Evolutionary conservation across 2,888 invertebrate genomes (phyloP), one percentile per base, ranked within the genome.

Genomic region (Andrena praecox): DNA sequence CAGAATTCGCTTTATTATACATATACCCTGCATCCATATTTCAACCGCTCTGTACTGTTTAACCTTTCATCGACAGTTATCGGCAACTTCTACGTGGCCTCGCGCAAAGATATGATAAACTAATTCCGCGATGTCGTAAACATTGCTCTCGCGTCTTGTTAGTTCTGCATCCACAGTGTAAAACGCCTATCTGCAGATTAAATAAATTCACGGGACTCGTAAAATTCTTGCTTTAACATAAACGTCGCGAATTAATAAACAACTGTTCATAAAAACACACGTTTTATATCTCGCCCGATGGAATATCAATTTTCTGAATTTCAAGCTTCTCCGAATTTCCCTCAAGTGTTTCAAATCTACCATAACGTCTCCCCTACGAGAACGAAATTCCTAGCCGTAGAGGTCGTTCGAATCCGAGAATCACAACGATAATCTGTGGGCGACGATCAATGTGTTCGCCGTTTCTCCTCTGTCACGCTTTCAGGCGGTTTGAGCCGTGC

Each of bases 231-330:
- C 4, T 27, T 27, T 27, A 56, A 56, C 3, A 59, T 10, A 29
- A 42, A 59, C 29, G 20, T 6, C n/a, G 29, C 20, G 59, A 48
- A 70, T 48, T 27, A 29, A 42, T 70, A 60, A 59, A 42, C n/a
- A 42, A 29, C 20, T 16, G 77, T 83, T 87, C 87, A 86, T 87
- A 82, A 82, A 87, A 82, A 85, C 83, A 82, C 86, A 86, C 78
- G 82, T 83, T 75, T 80, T 74, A 69, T 74, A 75, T 78, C 75
- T 76, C 81, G 64, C 63, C 80, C 82, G 83, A 85, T 77, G 73
- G 67, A 83, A 78, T 68, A 29, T 52, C 50, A 77, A 71, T 81
- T 88, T 85, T 84, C 78, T n/a, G 72, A 84, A 60, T 66, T 16
- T 12, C 48, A 42, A 42, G 42, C 42, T 42, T 42, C 42, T 12